phyloP scores from a whole-genome alignment of 2,113 vertebrate genomes.

The Pelvicachromis taeniatus region DNA sequence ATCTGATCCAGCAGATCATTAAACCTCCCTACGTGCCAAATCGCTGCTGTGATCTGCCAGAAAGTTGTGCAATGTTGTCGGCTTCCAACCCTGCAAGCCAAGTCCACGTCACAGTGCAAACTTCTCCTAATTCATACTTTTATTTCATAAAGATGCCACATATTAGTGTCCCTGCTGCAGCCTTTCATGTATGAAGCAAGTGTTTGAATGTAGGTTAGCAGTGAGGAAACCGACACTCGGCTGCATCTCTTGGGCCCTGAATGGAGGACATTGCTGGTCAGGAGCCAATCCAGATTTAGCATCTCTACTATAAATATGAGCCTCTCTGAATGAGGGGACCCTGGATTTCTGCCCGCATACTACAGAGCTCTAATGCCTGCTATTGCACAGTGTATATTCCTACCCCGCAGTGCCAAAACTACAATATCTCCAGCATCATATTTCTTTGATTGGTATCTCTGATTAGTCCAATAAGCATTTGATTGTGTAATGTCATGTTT shows the following conservation, averaged over 20 bases:
- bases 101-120: not conserved
- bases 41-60: not conserved
- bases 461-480: not conserved
- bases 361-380: conserved; percentile 37
- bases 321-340: conserved; percentile 67
- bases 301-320: conserved; percentile 72
- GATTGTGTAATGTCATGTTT: not conserved
- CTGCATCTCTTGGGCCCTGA: conserved; percentile 51
- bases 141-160: not conserved
- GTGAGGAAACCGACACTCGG: conserved; percentile 50
- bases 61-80: not conserved
- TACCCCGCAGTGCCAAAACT: conserved; percentile 22
- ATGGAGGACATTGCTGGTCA: conserved; percentile 69
- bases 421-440: not conserved
- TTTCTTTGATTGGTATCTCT: conserved; percentile 27
- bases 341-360: conserved; percentile 60
- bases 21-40: not conserved
- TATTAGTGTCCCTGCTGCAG: not conserved
- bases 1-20: not conserved
- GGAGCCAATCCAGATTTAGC: conserved; percentile 72
- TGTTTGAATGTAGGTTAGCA: conserved; percentile 60
- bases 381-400: conserved; percentile 23
- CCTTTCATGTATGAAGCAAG: not conserved
- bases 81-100: not conserved
- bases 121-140: not conserved